Base-by-base conservation (phyloP, 2,113 vertebrate genomes). In the Aldabrachelys gigantea region DNA sequence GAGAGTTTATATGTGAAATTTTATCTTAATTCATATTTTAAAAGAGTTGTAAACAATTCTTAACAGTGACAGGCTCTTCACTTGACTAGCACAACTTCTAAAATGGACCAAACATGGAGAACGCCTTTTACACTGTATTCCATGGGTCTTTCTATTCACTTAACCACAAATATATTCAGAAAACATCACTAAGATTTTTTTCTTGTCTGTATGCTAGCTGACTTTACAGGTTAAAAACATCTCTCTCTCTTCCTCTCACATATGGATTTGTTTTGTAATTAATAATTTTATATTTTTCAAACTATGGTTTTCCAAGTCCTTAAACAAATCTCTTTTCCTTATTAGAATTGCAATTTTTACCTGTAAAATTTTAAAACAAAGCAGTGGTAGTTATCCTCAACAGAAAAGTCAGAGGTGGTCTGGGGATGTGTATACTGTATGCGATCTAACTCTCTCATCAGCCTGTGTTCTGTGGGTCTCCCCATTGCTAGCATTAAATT, bases 11-110 rank as follows among this genome's bases (percentile, higher is more conserved):
- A 75, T 80, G 29, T 90, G 90, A 86, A 89, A 59, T 84, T 83
- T 92, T 80, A 22, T 29, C 85, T 79, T 91, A 93, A 92, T 44
- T 87, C 6, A 25, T 91, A 94, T 87, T 52, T 91, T 93, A 90
- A 87, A 69, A 82, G 57, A 92, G 24, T 49, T 91, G 49, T 89
- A 93, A 94, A 84, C 38, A 47, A 38, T 87, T 88, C 52, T 57
- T 90, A 54, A 38, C 59, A n/a, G 65, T 53, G 85, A 72, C 6
- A 75, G 17, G 86, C 75, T 83, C 22, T 89, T 91, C 8, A 2
- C 81, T 41, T 83, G 52, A 38, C 16, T 27, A 88, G 59, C 65
- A 82, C 10, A 57, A 31, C 49, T 90, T 95, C 91, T 82, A 91
- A 94, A 95, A 92, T 31, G 41, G 85, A 53, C 1, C 1, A 53